phyloP scores from a whole-genome alignment of 30 jellyfish, hydroid and myxozoan genomes.

The Hydractinia echinata region DNA sequence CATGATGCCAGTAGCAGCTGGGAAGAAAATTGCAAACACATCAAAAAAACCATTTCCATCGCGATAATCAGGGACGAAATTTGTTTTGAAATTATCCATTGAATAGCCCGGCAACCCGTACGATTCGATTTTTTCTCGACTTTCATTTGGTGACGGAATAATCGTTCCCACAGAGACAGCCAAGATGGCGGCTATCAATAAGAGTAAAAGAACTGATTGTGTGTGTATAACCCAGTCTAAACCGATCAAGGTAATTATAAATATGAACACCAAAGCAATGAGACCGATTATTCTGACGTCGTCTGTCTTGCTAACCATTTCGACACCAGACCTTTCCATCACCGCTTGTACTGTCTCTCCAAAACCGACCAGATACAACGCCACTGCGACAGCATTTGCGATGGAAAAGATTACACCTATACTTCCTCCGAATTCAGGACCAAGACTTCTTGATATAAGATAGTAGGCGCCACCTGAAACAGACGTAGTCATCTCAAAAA shows the following conservation, averaged over 20 bases:
- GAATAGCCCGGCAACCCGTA: slow-evolving; percentile 69
- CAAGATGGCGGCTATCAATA: slow-evolving; percentile 60
- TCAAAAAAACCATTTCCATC: slow-evolving; percentile 49
- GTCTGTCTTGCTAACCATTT: slow-evolving; percentile 50
- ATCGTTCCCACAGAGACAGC: slow-evolving; percentile 66
- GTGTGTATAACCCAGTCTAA: slow-evolving; percentile 95
- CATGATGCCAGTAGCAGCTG: slow-evolving; percentile 85
- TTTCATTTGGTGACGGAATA: slow-evolving; percentile 51
- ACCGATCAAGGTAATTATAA: slow-evolving; percentile 70
- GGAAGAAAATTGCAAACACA: slow-evolving; percentile 70
- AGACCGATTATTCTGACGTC: slow-evolving; percentile 85
- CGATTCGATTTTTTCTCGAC: slow-evolving; percentile 22
- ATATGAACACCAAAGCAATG: slow-evolving; percentile 54
- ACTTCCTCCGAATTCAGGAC: slow-evolving; percentile 98
- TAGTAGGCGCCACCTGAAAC: slow-evolving; percentile 91
- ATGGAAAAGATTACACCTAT: slow-evolving; percentile 89
- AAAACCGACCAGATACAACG: slow-evolving; percentile 89
- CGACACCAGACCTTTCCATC: slow-evolving; percentile 48
- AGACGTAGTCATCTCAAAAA: background rate
- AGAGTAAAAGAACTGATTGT: slow-evolving; percentile 58
- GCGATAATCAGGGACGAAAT: slow-evolving; percentile 58
- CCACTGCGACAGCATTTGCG: slow-evolving; percentile 98
- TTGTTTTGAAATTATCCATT: slow-evolving; percentile 43
- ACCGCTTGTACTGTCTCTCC: slow-evolving; percentile 80
- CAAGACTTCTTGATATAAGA: slow-evolving; percentile 88